phyloP scores from a whole-genome alignment of 2,888 invertebrate genomes.

The Lamellibrachia satsuma region DNA sequence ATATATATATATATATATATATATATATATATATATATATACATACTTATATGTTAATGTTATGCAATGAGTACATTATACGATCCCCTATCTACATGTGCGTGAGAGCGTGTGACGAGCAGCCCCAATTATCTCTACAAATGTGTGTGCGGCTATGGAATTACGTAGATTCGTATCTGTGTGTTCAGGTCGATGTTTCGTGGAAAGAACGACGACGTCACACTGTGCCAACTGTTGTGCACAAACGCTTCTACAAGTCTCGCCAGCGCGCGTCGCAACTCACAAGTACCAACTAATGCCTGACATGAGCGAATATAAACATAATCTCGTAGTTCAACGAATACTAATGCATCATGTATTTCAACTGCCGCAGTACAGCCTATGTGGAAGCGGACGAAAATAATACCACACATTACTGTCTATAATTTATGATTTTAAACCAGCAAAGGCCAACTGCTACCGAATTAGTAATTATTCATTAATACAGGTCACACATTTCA shows the following conservation, averaged over 20 bases:
- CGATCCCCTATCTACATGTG: neutral
- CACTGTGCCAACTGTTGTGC: neutral
- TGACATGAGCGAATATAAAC: neutral
- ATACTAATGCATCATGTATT: neutral
- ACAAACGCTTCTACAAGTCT: neutral
- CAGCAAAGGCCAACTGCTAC: neutral
- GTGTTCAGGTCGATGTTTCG: neutral
- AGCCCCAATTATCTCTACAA: neutral
- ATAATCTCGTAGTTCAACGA: neutral
- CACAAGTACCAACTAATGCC: neutral
- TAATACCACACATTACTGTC: neutral
- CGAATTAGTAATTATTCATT: neutral
- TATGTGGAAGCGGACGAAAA: too few relatives aligned
- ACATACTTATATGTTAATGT: neutral
- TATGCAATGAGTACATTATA: neutral
- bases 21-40: neutral
- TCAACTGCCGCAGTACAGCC: too few relatives aligned
- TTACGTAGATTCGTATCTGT: neutral
- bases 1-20: neutral
- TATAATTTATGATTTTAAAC: neutral
- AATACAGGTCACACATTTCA: neutral
- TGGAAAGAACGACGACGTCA: neutral
- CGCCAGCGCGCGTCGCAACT: neutral
- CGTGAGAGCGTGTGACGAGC: neutral
- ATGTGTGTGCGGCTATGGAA: neutral